Evolutionary conservation across 2,888 invertebrate genomes (phyloP).

Genomic region (Andrena chrysosceles): DNA sequence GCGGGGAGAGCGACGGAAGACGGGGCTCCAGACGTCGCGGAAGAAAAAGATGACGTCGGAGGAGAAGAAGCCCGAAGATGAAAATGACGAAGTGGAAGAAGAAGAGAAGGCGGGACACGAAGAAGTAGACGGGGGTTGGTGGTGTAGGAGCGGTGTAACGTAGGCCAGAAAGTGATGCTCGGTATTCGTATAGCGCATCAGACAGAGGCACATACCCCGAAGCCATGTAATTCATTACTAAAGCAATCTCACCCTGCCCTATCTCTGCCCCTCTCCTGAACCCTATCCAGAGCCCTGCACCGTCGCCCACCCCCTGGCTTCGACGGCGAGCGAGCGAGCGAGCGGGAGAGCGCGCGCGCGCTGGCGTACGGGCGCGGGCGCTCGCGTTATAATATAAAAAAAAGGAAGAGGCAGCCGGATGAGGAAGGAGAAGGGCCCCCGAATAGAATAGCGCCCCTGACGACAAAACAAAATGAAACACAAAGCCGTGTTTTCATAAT

Average conservation of each 20-base stretch:
- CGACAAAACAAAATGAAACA: constrained; percentile 85
- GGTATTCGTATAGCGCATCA: constrained; percentile 73
- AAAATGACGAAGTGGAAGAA: constrained; percentile 11
- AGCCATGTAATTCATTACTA: constrained; percentile 84
- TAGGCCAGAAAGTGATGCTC: constrained; percentile 66
- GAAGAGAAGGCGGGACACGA: constrained; percentile 21
- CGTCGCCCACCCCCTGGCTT: constrained; percentile 50
- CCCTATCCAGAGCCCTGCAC: constrained; percentile 47
- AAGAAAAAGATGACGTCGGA: background rate
- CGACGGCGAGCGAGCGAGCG: constrained; percentile 62
- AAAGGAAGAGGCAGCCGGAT: constrained; percentile 78
- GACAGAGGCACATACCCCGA: constrained; percentile 82
- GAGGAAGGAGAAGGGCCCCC: constrained; percentile 70
- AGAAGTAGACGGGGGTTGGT: constrained; percentile 1
- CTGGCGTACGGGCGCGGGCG: constrained; percentile 64
- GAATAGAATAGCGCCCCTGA: constrained; percentile 83
- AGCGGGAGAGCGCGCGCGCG: constrained; percentile 65
- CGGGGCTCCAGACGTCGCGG: background rate
- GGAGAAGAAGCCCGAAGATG: background rate
- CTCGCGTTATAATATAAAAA: constrained; percentile 81
- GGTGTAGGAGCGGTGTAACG: constrained; percentile 64
- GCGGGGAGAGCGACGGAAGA: background rate
- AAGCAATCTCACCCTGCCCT: constrained; percentile 80
- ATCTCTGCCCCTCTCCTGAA: constrained; percentile 68
- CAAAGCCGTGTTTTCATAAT: constrained; percentile 85